Evolutionary conservation across 2,888 invertebrate species (phyloP).

Genomic region (Orchesellides sinensis): DNA sequence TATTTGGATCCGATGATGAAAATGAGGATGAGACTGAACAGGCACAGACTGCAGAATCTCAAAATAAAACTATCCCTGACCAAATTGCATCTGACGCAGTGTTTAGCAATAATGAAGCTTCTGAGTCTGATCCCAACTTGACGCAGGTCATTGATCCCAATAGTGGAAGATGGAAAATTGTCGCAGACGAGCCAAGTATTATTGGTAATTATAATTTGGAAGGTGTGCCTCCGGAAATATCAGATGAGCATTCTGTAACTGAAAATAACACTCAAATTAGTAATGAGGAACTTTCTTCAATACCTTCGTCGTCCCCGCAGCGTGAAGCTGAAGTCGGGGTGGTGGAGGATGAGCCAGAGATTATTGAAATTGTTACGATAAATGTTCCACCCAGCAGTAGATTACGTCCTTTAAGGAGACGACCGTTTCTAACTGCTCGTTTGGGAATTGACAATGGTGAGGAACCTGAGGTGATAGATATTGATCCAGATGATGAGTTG

Average conservation of each 20-base stretch:
- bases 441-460: conserved; percentile 44
- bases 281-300: too few species aligned
- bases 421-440: conserved; percentile 24
- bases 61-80: conserved; percentile 18
- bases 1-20: conserved; percentile 70
- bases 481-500: conserved; percentile 36
- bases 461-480: conserved; percentile 53
- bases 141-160: background rate
- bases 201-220: too few species aligned
- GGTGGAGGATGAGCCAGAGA: conserved; percentile 52
- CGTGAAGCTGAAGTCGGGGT: background rate
- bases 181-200: conserved; percentile 33
- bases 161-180: conserved; percentile 54
- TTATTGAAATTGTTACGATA: conserved; percentile 55
- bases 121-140: background rate
- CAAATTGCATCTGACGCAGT: background rate
- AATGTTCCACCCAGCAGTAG: conserved; percentile 36
- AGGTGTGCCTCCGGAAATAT: too few species aligned
- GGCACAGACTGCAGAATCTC: conserved; percentile 1
- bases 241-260: too few species aligned
- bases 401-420: conserved; percentile 26
- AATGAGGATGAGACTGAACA: conserved; percentile 58
- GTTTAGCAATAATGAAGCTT: background rate
- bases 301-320: background rate
- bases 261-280: background rate